phyloP scores from a whole-genome alignment of 2,888 invertebrate genomes.

The Nephrotoma guestfalica region DNA sequence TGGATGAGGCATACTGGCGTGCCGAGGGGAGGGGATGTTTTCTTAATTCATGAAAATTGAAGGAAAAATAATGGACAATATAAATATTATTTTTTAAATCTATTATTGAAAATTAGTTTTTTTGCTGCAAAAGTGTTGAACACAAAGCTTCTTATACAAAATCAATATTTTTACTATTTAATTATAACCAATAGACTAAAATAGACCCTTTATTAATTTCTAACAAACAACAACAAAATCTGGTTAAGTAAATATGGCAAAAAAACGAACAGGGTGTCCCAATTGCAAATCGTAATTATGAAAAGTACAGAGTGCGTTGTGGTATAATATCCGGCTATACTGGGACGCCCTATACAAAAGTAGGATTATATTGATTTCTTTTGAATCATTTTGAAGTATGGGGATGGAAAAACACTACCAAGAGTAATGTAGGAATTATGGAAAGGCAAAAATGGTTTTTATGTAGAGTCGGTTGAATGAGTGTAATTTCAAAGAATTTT shows the following conservation, averaged over 20 bases:
- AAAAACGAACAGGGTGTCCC: not conserved
- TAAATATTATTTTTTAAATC: too few relatives aligned
- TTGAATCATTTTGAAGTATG: not conserved
- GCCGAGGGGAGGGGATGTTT: too few relatives aligned
- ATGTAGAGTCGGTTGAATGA: too few relatives aligned
- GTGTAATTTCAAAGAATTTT: not conserved
- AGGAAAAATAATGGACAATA: too few relatives aligned
- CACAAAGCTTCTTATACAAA: not conserved
- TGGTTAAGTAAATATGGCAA: not conserved
- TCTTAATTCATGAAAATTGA: too few relatives aligned
- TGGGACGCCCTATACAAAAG: not conserved
- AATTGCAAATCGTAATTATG: too few relatives aligned
- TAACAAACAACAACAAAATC: not conserved
- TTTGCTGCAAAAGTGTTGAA: too few relatives aligned
- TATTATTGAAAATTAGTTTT: too few relatives aligned
- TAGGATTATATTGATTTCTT: not conserved
- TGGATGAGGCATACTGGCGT: too few relatives aligned
- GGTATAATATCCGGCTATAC: too few relatives aligned
- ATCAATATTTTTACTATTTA: not conserved
- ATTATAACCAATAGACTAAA: not conserved
- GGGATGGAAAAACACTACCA: not conserved
- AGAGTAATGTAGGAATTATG: not conserved
- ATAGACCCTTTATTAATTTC: not conserved
- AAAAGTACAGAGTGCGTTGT: too few relatives aligned
- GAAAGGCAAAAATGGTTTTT: too few relatives aligned